Base-by-base conservation (phyloP, 2,888 invertebrate species). In the Dryobota labecula region DNA sequence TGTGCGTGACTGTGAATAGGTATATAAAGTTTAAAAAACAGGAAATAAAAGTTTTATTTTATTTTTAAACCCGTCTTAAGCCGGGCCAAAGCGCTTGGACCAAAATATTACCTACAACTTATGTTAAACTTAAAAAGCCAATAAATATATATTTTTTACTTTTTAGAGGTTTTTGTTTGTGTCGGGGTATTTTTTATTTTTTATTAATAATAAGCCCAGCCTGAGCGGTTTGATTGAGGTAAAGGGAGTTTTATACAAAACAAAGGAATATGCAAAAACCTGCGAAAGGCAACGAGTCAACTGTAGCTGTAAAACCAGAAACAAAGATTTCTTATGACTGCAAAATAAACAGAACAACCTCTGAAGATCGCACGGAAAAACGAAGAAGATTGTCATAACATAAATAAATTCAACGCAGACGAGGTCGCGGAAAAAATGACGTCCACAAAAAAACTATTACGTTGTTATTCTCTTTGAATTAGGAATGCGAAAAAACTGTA, bases 401-500 rank as follows among this genome's bases (percentile, higher is more conserved):
- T 58, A 62, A 62, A 79, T 65, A 78, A 67, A 62, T 41, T 66
- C 45, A 45, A 56, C 20, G 33, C 33, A 58, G 68, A 73, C 73
- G 65, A 77, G 81, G 79, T 66, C 77, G 57, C 24, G 6, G 7
- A 63, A 77, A 80, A 79, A 69, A 67, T 61, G 7, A 53, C 24
- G 20, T 33, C 43, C 49, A 33, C 66, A 77, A 66, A 77, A 76
- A 77, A 73, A 56, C 57, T 18, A 62, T 70, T 79, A 61, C 73
- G 57, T 62, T 36, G 56, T 62, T 66, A 66, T 58, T 67, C 72
- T 72, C 57, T 73, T 69, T 56, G 47, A 68, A 67, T 54, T 67
- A 58, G 24, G 53, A 73, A 58, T 71, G 53, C 56, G 24, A 62
- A 82, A 82, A 76, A 78, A 83, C 61, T 41, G 62, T 68, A 61